These are phyloP conservation scores for Polymixis lichenea DNA, from an alignment of 2,888 invertebrate genomes.

Conservation along the genomic window DNA sequence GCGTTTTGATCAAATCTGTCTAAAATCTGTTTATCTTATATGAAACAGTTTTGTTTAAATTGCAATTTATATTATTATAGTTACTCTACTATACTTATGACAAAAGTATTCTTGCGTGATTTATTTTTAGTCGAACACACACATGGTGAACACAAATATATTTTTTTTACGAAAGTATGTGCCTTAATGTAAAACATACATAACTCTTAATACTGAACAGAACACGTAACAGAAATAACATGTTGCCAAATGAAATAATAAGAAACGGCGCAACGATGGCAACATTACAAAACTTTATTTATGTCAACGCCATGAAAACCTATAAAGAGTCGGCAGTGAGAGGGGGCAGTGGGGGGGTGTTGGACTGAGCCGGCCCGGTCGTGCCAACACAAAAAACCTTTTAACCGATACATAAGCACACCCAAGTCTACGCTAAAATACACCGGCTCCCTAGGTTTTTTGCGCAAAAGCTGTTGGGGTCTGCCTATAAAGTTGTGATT, in stretches of 20 bases:
- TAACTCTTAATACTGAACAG: background rate
- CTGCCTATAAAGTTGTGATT: slow-evolving; percentile 47
- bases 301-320: slow-evolving; percentile 57
- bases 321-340: slow-evolving; percentile 32
- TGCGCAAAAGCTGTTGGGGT: slow-evolving; percentile 48
- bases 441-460: slow-evolving; percentile 59
- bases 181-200: background rate
- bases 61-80: no score
- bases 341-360: background rate
- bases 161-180: no score
- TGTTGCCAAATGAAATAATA: slow-evolving; percentile 45
- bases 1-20: no score
- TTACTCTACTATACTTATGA: no score
- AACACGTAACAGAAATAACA: slow-evolving; percentile 10
- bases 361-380: slow-evolving; percentile 14
- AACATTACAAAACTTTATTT: slow-evolving; percentile 52
- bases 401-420: slow-evolving; percentile 62
- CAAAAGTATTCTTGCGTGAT: background rate
- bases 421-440: slow-evolving; percentile 59
- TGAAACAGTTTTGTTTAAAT: no score
- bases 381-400: slow-evolving; percentile 67
- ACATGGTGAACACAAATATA: no score
- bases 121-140: background rate
- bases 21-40: no score
- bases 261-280: slow-evolving; percentile 31